These are phyloP conservation scores for Diarsia dahlii DNA, from an alignment of 2,888 invertebrate genomes.

Conservation along the genomic window DNA sequence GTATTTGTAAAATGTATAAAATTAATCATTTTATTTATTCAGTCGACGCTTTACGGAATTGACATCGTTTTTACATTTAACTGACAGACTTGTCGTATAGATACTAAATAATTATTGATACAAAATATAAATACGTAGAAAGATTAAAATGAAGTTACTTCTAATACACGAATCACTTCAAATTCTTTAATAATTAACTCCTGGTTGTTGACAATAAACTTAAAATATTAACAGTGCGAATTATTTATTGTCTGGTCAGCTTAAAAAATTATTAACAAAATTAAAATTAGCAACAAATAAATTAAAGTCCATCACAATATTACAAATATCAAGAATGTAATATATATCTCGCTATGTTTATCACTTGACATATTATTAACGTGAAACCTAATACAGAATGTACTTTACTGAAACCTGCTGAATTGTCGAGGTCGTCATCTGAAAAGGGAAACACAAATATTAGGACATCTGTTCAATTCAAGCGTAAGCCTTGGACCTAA, in stretches of 20 bases:
- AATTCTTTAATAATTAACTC: slow-evolving; percentile 13
- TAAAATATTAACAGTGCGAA: slow-evolving; percentile 56
- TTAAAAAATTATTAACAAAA: slow-evolving; percentile 63
- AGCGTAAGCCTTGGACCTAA: slow-evolving; percentile 13
- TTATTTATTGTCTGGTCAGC: slow-evolving; percentile 84
- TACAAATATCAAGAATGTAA: slow-evolving; percentile 77
- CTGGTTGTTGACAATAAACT: slow-evolving; percentile 35
- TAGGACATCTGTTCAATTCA: slow-evolving; percentile 20
- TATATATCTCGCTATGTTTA: slow-evolving; percentile 69
- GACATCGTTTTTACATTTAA: slow-evolving; percentile 16
- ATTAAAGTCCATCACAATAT: slow-evolving; percentile 53
- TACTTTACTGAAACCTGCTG: slow-evolving; percentile 72
- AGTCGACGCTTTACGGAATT: slow-evolving; percentile 35
- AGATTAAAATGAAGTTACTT: slow-evolving; percentile 5
- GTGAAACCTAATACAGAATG: slow-evolving; percentile 69
- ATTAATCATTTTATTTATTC: slow-evolving; percentile 15
- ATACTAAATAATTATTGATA: slow-evolving; percentile 23
- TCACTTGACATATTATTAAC: slow-evolving; percentile 72
- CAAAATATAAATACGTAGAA: slow-evolving; percentile 11
- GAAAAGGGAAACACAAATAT: slow-evolving; percentile 66
- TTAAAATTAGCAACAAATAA: slow-evolving; percentile 57
- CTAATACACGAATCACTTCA: neutral
- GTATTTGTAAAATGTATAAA: neutral
- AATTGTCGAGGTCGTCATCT: slow-evolving; percentile 82
- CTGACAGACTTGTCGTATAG: slow-evolving; percentile 31